Evolutionary conservation across 2,888 invertebrate species (phyloP), one percentile per base, ranked within the genome.

Genomic region (Apamea anceps): DNA sequence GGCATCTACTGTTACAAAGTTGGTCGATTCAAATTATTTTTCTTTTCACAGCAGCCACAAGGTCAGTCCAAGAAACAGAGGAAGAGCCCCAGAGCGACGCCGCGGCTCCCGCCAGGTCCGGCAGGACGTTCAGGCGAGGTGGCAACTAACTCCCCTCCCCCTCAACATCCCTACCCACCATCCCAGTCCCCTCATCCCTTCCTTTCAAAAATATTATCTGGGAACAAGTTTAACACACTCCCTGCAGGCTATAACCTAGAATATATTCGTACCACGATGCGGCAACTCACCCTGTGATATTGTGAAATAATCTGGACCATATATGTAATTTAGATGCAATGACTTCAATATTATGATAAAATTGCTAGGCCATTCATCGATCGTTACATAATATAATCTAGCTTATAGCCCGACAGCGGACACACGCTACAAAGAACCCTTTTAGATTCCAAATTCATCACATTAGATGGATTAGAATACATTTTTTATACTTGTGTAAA

Each of bases 401-500:
- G 81, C 71, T 65, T 75, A 75, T 51, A 78, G 70, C 62, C 68
- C 28, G 48, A 67, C 51, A 70, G 62, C 10, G 76, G 63, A 54
- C 25, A 72, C 63, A 81, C 51, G 37, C 76, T 79, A 72, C 71
- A 85, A 84, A 85, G 75, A 80, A 42, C 42, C 71, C 65, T 71
- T 87, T 78, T 77, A 77, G 85, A 87, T 82, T 85, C 86, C 80
- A 87, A 88, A 85, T 87, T 91, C 89, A 91, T 91, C 90, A 87
- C 86, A 83, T 80, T 83, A 90, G 90, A 92, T 90, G 90, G 92
- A 92, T 92, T 91, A 92, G 91, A 92, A 89, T 91, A 90, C 89
- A 92, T 92, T 93, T 93, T 94, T 93, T 93, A 93, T 93, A 92
- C 92, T 93, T 93, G 93, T 96, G 94, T 96, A 96, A 96, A 96